phyloP scores from a whole-genome alignment of 2,113 vertebrate species.

The Collichthys lucidus region DNA sequence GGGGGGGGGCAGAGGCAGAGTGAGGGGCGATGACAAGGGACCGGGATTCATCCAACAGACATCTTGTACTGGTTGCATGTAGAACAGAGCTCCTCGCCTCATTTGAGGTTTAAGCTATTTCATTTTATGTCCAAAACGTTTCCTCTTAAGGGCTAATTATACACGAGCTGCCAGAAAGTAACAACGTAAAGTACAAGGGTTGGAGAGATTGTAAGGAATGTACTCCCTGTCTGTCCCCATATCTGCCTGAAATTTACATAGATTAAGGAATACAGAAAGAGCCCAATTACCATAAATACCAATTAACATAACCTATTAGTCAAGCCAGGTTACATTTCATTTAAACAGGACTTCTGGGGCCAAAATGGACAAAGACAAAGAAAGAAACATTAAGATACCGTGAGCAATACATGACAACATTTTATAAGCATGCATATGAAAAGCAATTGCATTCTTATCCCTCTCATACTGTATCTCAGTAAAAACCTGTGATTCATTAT shows the following conservation, averaged over 20 bases:
- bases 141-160: constrained; percentile 71
- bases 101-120: constrained; percentile 65
- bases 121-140: constrained; percentile 56
- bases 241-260: constrained; percentile 41
- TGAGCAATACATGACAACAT: neutral
- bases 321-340: constrained; percentile 20
- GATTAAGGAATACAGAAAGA: constrained; percentile 21
- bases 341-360: neutral
- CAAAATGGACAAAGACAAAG: neutral
- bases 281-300: constrained; percentile 39
- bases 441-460: neutral
- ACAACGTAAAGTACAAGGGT: constrained; percentile 53
- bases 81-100: constrained; percentile 63
- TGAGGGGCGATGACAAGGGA: constrained; percentile 57
- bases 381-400: neutral
- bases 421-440: neutral
- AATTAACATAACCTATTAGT: constrained; percentile 45
- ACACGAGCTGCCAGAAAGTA: constrained; percentile 58
- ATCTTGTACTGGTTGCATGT: constrained; percentile 62
- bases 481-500: neutral
- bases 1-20: neutral
- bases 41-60: constrained; percentile 46
- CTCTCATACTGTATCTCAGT: neutral
- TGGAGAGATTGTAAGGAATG: constrained; percentile 40
- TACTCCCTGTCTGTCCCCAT: constrained; percentile 23